phyloP scores from a whole-genome alignment of 2,113 vertebrate genomes.

The Herpailurus yagouaroundi region DNA sequence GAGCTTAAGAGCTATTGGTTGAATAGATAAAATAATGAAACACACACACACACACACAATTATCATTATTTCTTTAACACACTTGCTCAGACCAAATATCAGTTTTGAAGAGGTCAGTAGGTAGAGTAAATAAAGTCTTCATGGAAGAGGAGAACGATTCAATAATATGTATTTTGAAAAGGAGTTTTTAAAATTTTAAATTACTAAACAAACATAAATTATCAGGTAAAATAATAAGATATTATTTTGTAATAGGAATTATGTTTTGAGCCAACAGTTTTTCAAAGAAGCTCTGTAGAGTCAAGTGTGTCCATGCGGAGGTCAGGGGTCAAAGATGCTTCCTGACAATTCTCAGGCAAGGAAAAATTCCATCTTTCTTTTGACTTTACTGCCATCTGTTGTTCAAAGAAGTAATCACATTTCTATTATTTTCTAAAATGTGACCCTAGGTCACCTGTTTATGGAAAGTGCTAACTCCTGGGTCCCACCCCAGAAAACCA shows the following conservation, averaged over 20 bases:
- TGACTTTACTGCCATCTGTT: conserved; percentile 71
- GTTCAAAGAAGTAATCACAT: conserved; percentile 28
- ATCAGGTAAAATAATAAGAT: background rate
- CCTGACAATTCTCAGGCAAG: background rate
- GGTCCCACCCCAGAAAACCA: background rate
- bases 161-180: background rate
- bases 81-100: background rate
- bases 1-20: background rate
- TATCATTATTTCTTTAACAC: background rate
- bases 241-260: background rate
- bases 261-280: background rate
- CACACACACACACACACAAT: no score
- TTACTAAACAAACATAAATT: background rate
- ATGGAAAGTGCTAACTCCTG: background rate
- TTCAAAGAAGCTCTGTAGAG: background rate
- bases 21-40: background rate
- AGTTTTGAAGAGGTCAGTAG: background rate
- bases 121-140: background rate
- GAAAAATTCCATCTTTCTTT: conserved; percentile 28
- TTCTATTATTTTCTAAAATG: background rate
- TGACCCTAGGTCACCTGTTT: background rate
- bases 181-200: background rate
- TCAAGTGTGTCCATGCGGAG: background rate
- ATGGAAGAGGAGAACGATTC: background rate
- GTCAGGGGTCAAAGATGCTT: background rate